phyloP scores from a whole-genome alignment of 2,888 invertebrate species.

The Rapana venosa region DNA sequence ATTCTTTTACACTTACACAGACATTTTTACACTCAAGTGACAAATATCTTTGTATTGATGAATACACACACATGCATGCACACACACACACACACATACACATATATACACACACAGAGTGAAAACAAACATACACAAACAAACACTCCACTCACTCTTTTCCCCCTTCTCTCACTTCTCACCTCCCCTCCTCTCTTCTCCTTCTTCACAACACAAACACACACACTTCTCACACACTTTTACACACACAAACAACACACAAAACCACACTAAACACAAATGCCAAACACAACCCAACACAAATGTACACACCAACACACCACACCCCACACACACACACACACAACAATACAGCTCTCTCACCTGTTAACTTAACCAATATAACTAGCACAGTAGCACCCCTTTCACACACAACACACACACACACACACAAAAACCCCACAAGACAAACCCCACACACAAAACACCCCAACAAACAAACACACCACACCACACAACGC shows the following conservation, averaged over 20 bases:
- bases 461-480: too few species aligned
- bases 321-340: neutral
- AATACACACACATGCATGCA: neutral
- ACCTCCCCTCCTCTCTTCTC: too few species aligned
- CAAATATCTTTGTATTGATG: too few species aligned
- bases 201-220: too few species aligned
- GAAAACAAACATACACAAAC: neutral
- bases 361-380: conserved; percentile 32
- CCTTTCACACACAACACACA: too few species aligned
- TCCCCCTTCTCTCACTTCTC: too few species aligned
- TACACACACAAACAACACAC: neutral
- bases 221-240: neutral
- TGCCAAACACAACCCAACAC: neutral
- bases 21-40: too few species aligned
- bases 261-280: too few species aligned
- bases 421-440: neutral
- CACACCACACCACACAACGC: too few species aligned
- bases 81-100: conserved; percentile 27
- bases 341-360: neutral
- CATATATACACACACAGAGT: neutral
- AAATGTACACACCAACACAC: neutral
- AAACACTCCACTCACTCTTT: neutral
- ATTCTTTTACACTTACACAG: too few species aligned
- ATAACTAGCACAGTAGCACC: too few species aligned
- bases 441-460: too few species aligned